phyloP scores from a whole-genome alignment of 2,797 vertebrate species.

The Silurus aristotelis region DNA sequence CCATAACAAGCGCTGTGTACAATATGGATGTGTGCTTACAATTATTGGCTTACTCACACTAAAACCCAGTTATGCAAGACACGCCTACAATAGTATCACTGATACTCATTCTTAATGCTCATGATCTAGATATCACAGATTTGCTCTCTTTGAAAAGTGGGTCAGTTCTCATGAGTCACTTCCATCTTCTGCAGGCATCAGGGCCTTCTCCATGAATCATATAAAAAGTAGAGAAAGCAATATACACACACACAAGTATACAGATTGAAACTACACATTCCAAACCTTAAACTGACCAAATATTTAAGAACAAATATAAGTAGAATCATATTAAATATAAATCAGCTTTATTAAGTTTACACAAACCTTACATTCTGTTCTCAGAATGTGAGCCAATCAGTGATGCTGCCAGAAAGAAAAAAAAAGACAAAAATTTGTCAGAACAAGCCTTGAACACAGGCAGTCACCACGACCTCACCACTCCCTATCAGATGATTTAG shows the following conservation, averaged over 20 bases:
- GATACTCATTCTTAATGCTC: constrained; percentile 43
- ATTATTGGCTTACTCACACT: neutral
- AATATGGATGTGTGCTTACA: neutral
- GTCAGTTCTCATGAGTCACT: constrained; percentile 58
- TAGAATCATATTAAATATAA: neutral
- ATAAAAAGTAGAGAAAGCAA: neutral
- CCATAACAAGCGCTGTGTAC: neutral
- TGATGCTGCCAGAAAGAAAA: neutral
- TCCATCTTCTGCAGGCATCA: constrained; percentile 46
- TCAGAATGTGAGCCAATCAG: constrained; percentile 12
- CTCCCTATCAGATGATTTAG: constrained; percentile 17
- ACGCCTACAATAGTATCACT: constrained; percentile 21
- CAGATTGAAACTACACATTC: neutral
- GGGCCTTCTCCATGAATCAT: constrained; percentile 23
- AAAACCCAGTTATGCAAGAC: constrained; percentile 13
- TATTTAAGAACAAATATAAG: neutral
- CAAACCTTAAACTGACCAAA: neutral
- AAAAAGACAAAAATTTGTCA: constrained; percentile 1
- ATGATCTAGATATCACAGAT: constrained; percentile 51
- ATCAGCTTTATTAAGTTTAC: neutral
- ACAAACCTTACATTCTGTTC: neutral
- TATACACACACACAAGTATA: neutral
- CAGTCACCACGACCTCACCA: constrained; percentile 1
- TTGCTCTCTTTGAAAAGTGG: constrained; percentile 49
- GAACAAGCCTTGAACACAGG: constrained; percentile 19